Percentiles rank a stretch among this genome's conserved stretches.
These are phyloP conservation scores for Ephestia elutella DNA, from an alignment of 1,140 invertebrate genomes.

Conservation along the genomic window DNA sequence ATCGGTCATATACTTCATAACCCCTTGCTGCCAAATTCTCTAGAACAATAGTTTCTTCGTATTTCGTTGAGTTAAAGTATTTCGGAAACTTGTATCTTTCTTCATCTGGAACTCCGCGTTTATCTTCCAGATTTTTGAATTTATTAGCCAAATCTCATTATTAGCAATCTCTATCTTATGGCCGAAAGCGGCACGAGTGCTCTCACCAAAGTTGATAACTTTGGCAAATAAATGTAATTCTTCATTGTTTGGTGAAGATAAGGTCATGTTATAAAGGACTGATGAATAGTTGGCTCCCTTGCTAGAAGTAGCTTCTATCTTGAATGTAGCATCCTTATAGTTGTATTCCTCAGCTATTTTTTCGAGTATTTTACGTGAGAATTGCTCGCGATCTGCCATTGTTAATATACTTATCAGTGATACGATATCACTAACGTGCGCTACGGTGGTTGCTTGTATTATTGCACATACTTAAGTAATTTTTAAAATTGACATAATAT, in stretches of 20 bases:
- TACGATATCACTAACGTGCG: too few species aligned
- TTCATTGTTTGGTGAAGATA: slow-evolving; percentile 23
- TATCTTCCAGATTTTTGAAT: slow-evolving; percentile 35
- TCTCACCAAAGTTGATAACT: slow-evolving; percentile 36
- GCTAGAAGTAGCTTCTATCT: slow-evolving; percentile 14
- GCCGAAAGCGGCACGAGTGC: slow-evolving; percentile 17
- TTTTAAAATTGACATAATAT: too few species aligned
- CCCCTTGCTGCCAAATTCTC: slow-evolving; percentile 22
- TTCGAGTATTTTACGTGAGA: slow-evolving; percentile 28
- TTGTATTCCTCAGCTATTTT: slow-evolving; percentile 26
- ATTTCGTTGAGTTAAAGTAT: neutral
- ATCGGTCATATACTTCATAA: slow-evolving; percentile 14
- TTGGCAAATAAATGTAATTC: slow-evolving; percentile 46
- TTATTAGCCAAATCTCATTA: slow-evolving; percentile 35
- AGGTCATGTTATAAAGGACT: slow-evolving; percentile 23
- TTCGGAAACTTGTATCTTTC: slow-evolving; percentile 24
- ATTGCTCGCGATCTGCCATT: slow-evolving; percentile 35
- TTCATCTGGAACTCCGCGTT: slow-evolving; percentile 27
- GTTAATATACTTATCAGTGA: too few species aligned
- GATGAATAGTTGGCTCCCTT: slow-evolving; percentile 47
- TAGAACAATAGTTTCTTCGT: slow-evolving; percentile 22
- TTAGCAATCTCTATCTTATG: slow-evolving; percentile 24
- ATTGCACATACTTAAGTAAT: too few species aligned
- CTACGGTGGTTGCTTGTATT: too few species aligned
- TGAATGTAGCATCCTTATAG: slow-evolving; percentile 13